Base-by-base conservation (phyloP, 2,113 vertebrate genomes). In the Prinia subflava region DNA sequence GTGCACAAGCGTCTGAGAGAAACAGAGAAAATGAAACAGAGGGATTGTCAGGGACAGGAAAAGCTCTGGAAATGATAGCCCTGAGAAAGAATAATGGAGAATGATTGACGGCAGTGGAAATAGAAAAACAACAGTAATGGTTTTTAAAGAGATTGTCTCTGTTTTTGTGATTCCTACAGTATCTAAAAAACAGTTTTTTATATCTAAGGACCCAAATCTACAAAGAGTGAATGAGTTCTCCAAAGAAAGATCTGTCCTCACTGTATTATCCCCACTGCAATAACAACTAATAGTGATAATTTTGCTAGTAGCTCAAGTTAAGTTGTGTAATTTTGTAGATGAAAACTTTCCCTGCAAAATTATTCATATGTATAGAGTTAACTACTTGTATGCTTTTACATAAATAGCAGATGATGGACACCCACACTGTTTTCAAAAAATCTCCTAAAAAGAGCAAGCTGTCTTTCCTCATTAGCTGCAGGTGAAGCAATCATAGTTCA, bases 11-110 rank as follows among this genome's bases (percentile, higher is more conserved):
- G 47, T 53, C 56, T 79, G 49, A 77, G 41, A 85, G 59, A 92
- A 95, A 89, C 7, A 67, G 71, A 73, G 20, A 69, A 87, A 94
- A 87, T 31, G 83, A 53, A 96, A 55, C 16, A 78, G 56, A 78
- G 16, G 31, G n/a, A 83, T 77, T 80, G 16, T 49, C 53, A 76
- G 28, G 33, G 56, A 91, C 52, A 84, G 56, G n/a, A 87, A 81
- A 89, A 87, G 13, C 74, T 71, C 65, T 91, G 73, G 47, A 96
- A 94, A 94, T 87, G 3, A 91, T 55, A 95, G 56, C 57, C 28
- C 57, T 82, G 65, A 75, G 70, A 92, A 92, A 71, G 41, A 85
- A 76, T 79, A 87, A 78, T 71, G 62, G 87, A 84, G 77, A 87
- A 68, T 35, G 64, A 87, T 47, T 4, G 0, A 42, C 2, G 0